Base-by-base conservation (phyloP, 2,888 invertebrate species). In the Metallyticus violacea region DNA sequence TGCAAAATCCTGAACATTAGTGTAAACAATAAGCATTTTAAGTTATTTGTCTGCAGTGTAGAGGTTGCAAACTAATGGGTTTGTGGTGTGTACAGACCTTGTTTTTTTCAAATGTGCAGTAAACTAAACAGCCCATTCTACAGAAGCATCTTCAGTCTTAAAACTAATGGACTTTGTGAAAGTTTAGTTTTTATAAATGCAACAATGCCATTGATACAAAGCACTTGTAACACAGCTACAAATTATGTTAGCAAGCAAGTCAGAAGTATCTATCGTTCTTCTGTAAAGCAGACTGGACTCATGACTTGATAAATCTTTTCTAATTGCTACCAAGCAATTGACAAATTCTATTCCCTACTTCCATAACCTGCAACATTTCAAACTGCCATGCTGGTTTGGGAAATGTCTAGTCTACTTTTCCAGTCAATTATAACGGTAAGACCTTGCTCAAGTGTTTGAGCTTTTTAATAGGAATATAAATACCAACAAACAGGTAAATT, bases 341-440 rank as follows among this genome's bases (percentile, higher is more conserved):
- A 81, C 81, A 85, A 77, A 27, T 81, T 79, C 79, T 62, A 77
- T 62, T 77, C 82, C 83, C 83, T 83, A 83, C 83, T 62, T 29
- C 83, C 83, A 82, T 26, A 83, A 26, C 83, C 83, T 83, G 83
- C 83, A 83, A 83, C 83, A 83, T 77, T 27, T 83, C 83, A 83
- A 83, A 83, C 83, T 83, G 83, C 83, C 83, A 83, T 83, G 83
- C 83, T 83, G 83, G 83, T 83, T 76, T 77, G 83, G 83, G 83
- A 28, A 83, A 82, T 76, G 22, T 82, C 30, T 40, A 77, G 26
- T 77, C 30, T 77, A 77, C 28, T 83, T 22, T 22, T 83, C 9
- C 76, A 26, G 15, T 83, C 77, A 76, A 76, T 76, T 82, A 77
- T 15, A 62, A 26, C 83, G 77, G 83, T 25, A 76, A 83, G 40